Conservation (phyloP, 2,113 vertebrate species). For the Phylloscopus whistleri region DNA sequence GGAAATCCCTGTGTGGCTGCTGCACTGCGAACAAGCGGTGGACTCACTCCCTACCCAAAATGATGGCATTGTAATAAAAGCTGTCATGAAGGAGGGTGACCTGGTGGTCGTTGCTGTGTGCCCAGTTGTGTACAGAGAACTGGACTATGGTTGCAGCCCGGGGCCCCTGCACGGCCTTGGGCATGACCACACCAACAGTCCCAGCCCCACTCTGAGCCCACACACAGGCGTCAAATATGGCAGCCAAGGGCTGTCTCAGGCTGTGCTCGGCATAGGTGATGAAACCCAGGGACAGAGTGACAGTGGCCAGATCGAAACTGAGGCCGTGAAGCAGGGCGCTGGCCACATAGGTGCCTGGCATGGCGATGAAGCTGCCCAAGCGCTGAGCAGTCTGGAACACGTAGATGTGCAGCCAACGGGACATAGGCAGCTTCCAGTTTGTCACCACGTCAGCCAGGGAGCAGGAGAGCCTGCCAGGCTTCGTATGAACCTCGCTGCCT, state of each 20-base stretch:
- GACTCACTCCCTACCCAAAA: background rate
- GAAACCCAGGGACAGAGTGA: background rate
- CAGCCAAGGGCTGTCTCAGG: background rate
- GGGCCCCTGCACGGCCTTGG: background rate
- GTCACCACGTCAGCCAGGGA: background rate
- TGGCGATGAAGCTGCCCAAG: background rate
- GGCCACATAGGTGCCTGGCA: background rate
- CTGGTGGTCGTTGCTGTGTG: background rate
- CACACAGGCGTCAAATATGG: background rate
- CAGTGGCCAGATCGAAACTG: background rate
- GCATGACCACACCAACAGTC: accelerated
- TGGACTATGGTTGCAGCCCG: background rate
- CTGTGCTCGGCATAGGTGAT: background rate
- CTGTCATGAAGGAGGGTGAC: background rate
- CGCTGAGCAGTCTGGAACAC: background rate
- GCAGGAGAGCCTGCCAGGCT: no score
- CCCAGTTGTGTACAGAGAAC: background rate
- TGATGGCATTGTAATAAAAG: background rate
- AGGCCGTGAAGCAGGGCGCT: background rate
- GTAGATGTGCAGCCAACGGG: background rate
- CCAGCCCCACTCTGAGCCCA: background rate
- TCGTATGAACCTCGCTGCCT: no score
- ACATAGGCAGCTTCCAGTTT: background rate
- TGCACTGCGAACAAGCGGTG: accelerated
- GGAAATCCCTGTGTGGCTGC: background rate